Base-by-base conservation (phyloP, 2,888 invertebrate species). In the Lycaena phlaeas region DNA sequence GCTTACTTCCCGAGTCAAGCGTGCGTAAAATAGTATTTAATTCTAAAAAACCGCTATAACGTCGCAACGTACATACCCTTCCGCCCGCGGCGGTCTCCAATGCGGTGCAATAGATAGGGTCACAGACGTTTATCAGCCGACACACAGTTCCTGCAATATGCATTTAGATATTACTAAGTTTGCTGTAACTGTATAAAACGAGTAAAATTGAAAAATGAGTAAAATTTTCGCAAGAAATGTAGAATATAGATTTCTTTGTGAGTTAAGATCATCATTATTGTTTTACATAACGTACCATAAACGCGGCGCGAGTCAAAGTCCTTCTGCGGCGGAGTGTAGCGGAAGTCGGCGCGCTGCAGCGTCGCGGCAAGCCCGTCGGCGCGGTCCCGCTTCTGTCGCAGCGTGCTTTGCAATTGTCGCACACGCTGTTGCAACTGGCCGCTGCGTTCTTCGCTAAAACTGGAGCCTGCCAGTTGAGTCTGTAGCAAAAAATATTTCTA, bases 61-160 rank as follows among this genome's bases (percentile, higher is more conserved):
- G n/a, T n/a, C n/a, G n/a, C n/a, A n/a, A n/a, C n/a, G n/a, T n/a
- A n/a, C 14, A 12, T 34, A 96, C 95, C 85, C 88, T 89, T 45
- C 92, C 93, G 4, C 96, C 96, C 10, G 94, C 95, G 5, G 92
- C 91, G 11, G 92, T 90, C 68, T 96, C 95, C 41, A 98, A 69
- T 2, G 97, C 97, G 31, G 90, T 88, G 39, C 90, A 90, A 61
- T 90, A 87, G 14, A 69, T 71, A 2, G 87, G 85, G 64, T 97
- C 92, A 41, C 85, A 87, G 0, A 97, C 88, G 26, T 87, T 86
- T 40, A 98, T 87, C 48, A 97, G 77, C 49, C 92, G 89, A 51
- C 94, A 94, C 0, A 96, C 90, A 15, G 93, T 87, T 10, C 97
- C 97, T 82, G 60, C 11, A 41, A n/a, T n/a, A 31, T n/a, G 2